phyloP scores from a whole-genome alignment of 2,888 invertebrate genomes.

The Trissoscelio sp. region DNA sequence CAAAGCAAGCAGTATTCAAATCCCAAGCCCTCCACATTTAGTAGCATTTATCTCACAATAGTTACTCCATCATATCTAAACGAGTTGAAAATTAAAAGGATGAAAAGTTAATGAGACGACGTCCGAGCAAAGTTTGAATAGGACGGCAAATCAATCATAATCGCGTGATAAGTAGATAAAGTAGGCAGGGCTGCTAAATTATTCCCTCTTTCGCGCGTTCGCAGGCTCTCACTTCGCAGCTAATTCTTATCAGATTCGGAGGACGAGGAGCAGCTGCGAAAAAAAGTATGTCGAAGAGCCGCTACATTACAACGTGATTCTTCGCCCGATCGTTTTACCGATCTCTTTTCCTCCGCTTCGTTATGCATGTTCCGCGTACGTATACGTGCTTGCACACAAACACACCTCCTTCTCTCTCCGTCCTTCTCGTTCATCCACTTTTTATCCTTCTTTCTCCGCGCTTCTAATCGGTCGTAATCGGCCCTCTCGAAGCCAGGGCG shows the following conservation, averaged over 20 bases:
- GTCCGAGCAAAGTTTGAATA: constrained; percentile 27
- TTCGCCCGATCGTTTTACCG: constrained; percentile 67
- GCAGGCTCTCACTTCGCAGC: constrained; percentile 62
- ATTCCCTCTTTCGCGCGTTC: constrained; percentile 62
- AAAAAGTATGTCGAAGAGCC: constrained; percentile 70
- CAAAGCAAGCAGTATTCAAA: neutral
- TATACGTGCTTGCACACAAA: constrained; percentile 26
- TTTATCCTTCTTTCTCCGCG: constrained; percentile 55
- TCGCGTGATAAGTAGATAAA: constrained; percentile 54
- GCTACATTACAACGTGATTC: constrained; percentile 70
- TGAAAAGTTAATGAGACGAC: constrained; percentile 14
- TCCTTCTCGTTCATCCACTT: constrained; percentile 24
- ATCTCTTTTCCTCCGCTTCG: constrained; percentile 69
- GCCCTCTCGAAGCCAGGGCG: constrained; percentile 66
- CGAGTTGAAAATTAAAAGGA: constrained; percentile 3
- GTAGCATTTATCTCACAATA: neutral
- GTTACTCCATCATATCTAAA: constrained; percentile 10
- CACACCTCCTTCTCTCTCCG: constrained; percentile 30
- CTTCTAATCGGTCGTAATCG: constrained; percentile 69
- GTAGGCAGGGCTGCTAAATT: constrained; percentile 49
- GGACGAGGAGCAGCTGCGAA: constrained; percentile 68
- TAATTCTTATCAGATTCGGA: constrained; percentile 69
- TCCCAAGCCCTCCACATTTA: neutral
- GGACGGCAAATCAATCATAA: constrained; percentile 51
- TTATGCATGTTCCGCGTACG: constrained; percentile 61